A percentile compares a stretch with the other conserved stretches of the same genome.
phyloP scores from a whole-genome alignment of 1,140 invertebrate genomes.

The Forficula auricularia region DNA sequence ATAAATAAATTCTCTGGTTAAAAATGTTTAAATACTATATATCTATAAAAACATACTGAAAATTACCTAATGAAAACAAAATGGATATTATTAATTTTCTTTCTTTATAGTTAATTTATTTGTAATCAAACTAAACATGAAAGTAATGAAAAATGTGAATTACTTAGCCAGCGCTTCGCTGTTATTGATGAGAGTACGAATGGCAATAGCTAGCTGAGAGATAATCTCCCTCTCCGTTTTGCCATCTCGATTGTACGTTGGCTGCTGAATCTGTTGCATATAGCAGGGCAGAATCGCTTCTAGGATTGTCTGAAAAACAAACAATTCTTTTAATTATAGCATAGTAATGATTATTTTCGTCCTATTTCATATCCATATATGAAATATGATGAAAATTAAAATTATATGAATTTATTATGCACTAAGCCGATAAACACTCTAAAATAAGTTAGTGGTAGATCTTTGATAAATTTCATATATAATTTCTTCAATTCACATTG shows the following conservation, averaged over 20 bases:
- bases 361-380: neutral
- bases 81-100: no score
- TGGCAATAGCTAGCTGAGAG: constrained; percentile 80
- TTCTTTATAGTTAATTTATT: no score
- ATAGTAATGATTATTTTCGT: neutral
- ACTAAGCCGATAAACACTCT: neutral
- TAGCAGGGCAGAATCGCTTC: constrained; percentile 93
- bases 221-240: constrained; percentile 89
- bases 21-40: no score
- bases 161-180: constrained; percentile 90
- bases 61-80: no score
- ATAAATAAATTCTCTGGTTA: no score
- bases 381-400: constrained; percentile 6
- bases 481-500: no score
- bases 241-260: constrained; percentile 71
- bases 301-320: constrained; percentile 61
- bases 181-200: constrained; percentile 89
- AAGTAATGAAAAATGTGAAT: constrained; percentile 19
- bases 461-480: no score
- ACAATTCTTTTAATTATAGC: neutral
- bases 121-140: constrained; percentile 7
- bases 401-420: neutral
- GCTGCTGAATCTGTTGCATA: constrained; percentile 77
- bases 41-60: no score
- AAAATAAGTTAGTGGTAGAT: no score